Conservation (phyloP, 2,888 invertebrate genomes). For the Pediacus dermestoides region DNA sequence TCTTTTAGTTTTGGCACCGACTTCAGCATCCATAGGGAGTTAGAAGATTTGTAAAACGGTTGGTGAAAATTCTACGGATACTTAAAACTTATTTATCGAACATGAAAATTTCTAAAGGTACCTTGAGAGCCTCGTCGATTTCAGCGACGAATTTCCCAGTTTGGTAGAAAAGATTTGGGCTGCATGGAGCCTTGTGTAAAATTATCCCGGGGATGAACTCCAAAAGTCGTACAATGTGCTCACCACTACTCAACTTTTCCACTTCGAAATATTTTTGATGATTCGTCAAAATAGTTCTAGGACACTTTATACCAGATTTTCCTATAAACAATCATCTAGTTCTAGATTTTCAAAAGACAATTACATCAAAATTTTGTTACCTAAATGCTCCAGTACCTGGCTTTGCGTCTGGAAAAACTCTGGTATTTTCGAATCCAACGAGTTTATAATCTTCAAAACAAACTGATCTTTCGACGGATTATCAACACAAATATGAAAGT, state of each 20-base stretch:
- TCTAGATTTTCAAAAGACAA: constrained; percentile 2
- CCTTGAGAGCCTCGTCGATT: constrained; percentile 66
- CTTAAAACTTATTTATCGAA: not conserved
- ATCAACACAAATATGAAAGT: constrained; percentile 61
- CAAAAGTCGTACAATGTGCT: constrained; percentile 70
- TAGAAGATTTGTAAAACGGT: constrained; percentile 62
- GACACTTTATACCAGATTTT: constrained; percentile 61
- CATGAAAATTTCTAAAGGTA: too few relatives aligned
- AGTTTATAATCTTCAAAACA: constrained; percentile 80
- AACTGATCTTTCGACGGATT: constrained; percentile 63
- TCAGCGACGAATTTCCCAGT: constrained; percentile 70
- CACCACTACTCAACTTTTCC: constrained; percentile 52
- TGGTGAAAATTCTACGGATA: constrained; percentile 63
- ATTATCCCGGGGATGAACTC: constrained; percentile 72
- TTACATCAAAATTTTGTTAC: constrained; percentile 48
- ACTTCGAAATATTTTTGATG: constrained; percentile 61
- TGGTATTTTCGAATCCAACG: constrained; percentile 70
- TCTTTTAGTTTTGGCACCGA: constrained; percentile 65
- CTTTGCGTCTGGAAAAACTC: constrained; percentile 71
- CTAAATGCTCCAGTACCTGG: constrained; percentile 66
- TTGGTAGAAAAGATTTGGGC: constrained; percentile 63
- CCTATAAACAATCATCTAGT: constrained; percentile 45
- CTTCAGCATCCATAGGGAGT: constrained; percentile 74
- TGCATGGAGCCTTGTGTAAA: constrained; percentile 59
- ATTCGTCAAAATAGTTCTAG: constrained; percentile 67